Evolutionary conservation across 2,113 vertebrate species (phyloP).

Genomic region (Trachemys scripta): DNA sequence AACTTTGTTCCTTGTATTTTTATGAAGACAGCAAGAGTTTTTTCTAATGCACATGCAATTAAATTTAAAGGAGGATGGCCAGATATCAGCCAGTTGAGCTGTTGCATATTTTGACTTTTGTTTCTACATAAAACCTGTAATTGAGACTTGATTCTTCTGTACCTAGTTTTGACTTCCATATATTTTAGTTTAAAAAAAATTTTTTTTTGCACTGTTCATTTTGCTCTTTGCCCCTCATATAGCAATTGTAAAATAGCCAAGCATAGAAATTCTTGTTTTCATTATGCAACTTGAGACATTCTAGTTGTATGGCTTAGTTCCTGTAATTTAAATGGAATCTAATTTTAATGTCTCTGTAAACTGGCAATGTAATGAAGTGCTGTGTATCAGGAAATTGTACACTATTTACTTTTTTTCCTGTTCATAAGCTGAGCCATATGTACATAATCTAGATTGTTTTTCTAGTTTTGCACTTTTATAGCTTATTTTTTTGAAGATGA

Average conservation of each 20-base stretch:
- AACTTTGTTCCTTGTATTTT: conserved; percentile 39
- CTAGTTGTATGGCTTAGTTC: conserved; percentile 72
- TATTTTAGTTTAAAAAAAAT: conserved; percentile 76
- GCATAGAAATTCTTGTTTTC: conserved; percentile 53
- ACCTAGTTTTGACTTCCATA: conserved; percentile 59
- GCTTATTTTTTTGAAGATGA: conserved; percentile 84
- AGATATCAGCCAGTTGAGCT: conserved; percentile 62
- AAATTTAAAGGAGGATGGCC: conserved; percentile 64
- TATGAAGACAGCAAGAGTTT: conserved; percentile 50
- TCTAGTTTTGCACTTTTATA: conserved; percentile 89
- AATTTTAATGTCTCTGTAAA: conserved; percentile 61
- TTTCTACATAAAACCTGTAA: conserved; percentile 43
- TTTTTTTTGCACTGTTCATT: conserved; percentile 81
- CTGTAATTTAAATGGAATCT: conserved; percentile 46
- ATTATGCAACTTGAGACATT: conserved; percentile 72
- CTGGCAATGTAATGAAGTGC: conserved; percentile 77
- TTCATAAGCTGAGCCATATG: conserved; percentile 89
- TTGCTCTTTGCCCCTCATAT: conserved; percentile 58
- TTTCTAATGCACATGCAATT: conserved; percentile 64
- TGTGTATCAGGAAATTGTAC: conserved; percentile 79
- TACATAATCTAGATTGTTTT: conserved; percentile 83
- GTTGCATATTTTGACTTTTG: conserved; percentile 47
- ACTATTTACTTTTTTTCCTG: conserved; percentile 77
- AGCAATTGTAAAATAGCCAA: conserved; percentile 67
- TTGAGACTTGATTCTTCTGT: conserved; percentile 47